Evolutionary conservation across 2,888 invertebrate genomes (phyloP).

Genomic region (Agonum fuliginosum): DNA sequence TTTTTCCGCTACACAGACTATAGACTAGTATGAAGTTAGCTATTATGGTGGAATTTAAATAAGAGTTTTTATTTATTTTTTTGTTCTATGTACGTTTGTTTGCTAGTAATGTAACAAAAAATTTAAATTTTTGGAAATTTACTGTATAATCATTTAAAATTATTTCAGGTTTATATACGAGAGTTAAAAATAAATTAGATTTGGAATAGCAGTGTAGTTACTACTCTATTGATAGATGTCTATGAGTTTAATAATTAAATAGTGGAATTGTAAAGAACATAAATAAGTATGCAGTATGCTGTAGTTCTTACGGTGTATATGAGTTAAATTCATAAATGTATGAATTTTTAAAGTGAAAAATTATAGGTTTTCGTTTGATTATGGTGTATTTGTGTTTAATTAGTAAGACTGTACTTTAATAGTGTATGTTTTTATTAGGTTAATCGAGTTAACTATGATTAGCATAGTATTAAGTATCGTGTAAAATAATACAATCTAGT

Average conservation of each 20-base stretch:
- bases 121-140: neutral
- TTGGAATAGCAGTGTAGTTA: neutral
- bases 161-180: neutral
- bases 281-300: constrained; percentile 34
- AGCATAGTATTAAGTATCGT: constrained; percentile 36
- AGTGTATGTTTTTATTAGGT: constrained; percentile 40
- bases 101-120: neutral
- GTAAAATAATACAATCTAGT: constrained; percentile 26
- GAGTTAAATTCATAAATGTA: neutral
- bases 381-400: constrained; percentile 42
- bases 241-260: constrained; percentile 42
- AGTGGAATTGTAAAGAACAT: constrained; percentile 38
- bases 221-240: constrained; percentile 45
- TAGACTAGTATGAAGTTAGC: constrained; percentile 4
- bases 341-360: constrained; percentile 4
- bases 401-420: constrained; percentile 45
- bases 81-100: neutral
- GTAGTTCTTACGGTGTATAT: neutral
- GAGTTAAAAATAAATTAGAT: neutral
- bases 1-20: neutral
- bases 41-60: neutral
- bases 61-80: neutral
- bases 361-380: constrained; percentile 5
- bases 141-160: neutral
- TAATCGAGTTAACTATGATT: constrained; percentile 44